These are phyloP conservation scores for Lithophane semibrunnea DNA, from an alignment of 2,888 invertebrate genomes.

Conservation along the genomic window DNA sequence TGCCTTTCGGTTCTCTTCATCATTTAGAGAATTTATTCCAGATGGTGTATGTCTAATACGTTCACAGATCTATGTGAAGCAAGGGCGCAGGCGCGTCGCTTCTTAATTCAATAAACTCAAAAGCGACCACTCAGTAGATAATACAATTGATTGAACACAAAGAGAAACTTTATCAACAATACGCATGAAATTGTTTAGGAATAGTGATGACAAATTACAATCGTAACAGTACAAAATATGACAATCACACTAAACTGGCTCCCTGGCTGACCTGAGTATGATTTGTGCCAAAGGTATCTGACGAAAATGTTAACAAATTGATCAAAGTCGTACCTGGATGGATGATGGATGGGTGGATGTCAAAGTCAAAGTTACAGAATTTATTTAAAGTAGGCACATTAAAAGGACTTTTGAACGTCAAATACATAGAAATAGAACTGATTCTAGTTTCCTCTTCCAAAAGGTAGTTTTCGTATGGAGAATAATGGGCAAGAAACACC, in stretches of 20 bases:
- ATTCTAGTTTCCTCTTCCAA: too few relatives aligned
- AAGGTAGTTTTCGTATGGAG: too few relatives aligned
- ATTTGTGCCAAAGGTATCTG: not conserved
- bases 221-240: not conserved
- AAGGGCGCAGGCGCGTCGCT: not conserved
- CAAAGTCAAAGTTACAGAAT: too few relatives aligned
- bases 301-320: not conserved
- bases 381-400: too few relatives aligned
- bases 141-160: not conserved
- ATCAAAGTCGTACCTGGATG: not conserved
- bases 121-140: not conserved
- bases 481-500: too few relatives aligned
- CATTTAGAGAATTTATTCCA: not conserved
- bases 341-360: too few relatives aligned
- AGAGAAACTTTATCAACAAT: constrained; percentile 2
- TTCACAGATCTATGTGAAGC: not conserved
- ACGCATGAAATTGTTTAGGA: constrained; percentile 5
- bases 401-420: too few relatives aligned
- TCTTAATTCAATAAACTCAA: not conserved
- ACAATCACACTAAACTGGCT: not conserved
- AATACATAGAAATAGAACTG: too few relatives aligned
- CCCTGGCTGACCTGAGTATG: not conserved
- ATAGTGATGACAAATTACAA: constrained; percentile 12
- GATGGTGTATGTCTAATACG: not conserved
- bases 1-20: not conserved